phyloP scores from a whole-genome alignment of 2,797 vertebrate species.

The Craterocephalus amniculus region DNA sequence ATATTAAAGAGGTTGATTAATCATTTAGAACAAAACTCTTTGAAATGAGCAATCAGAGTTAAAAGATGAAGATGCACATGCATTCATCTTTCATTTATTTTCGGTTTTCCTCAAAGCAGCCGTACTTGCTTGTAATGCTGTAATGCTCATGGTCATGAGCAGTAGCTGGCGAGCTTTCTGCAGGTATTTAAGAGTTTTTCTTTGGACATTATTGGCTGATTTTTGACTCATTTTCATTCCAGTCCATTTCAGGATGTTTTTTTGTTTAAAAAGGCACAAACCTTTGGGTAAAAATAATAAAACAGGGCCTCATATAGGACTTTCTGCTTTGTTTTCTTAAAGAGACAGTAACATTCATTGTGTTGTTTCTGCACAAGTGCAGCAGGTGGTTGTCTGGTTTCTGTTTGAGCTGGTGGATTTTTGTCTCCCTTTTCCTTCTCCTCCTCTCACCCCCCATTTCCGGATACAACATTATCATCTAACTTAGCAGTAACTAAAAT shows the following conservation, averaged over 20 bases:
- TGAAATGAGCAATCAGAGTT: not conserved
- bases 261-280: too few relatives aligned
- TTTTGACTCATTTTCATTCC: not conserved
- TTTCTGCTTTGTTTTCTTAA: too few relatives aligned
- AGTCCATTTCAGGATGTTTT: not conserved
- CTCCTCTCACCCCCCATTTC: too few relatives aligned
- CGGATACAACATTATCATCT: not conserved
- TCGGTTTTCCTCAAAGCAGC: not conserved
- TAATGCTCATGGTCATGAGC: not conserved
- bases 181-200: not conserved
- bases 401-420: too few relatives aligned
- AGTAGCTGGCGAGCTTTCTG: not conserved
- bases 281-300: not conserved
- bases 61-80: not conserved
- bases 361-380: too few relatives aligned
- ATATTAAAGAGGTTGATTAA: slow-evolving; percentile 3
- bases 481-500: not conserved
- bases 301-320: too few relatives aligned
- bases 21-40: not conserved
- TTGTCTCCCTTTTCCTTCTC: not conserved
- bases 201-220: not conserved
- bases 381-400: too few relatives aligned
- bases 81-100: too few relatives aligned
- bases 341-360: too few relatives aligned
- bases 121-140: not conserved